Percentiles rank a stretch among this genome's conserved stretches.
Evolutionary conservation across 2,797 vertebrate genomes (phyloP).

Genomic region (Karalla daura): DNA sequence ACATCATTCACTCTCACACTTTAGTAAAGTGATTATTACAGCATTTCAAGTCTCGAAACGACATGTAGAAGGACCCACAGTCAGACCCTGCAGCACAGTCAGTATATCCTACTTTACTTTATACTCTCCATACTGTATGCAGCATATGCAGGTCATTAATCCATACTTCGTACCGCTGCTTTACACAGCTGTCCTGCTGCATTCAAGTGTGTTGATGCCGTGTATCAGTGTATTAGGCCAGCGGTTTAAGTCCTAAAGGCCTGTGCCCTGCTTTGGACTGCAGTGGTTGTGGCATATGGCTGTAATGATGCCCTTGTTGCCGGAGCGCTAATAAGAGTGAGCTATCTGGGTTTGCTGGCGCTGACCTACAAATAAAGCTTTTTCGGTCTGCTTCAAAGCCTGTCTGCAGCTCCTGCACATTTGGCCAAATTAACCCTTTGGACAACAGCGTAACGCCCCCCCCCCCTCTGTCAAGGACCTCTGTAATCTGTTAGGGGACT

Average conservation of each 20-base stretch:
- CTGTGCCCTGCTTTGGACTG: constrained; percentile 22
- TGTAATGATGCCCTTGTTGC: constrained; percentile 44
- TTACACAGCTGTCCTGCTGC: neutral
- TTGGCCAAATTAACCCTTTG: constrained; percentile 49
- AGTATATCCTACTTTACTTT: too few species aligned
- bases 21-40: too few species aligned
- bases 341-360: constrained; percentile 29
- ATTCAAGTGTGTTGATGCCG: neutral
- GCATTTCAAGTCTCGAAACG: too few species aligned
- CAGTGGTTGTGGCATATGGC: constrained; percentile 45
- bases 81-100: too few species aligned
- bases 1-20: too few species aligned
- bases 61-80: too few species aligned
- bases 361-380: constrained; percentile 59
- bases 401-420: constrained; percentile 47
- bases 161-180: neutral
- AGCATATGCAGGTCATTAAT: too few species aligned
- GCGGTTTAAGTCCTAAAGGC: neutral
- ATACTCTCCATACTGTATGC: too few species aligned
- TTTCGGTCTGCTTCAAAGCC: constrained; percentile 54
- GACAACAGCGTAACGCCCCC: constrained; percentile 33
- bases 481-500: constrained; percentile 70
- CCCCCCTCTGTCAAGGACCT: constrained; percentile 52
- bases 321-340: constrained; percentile 40
- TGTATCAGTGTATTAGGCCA: constrained; percentile 27